Percentiles rank a stretch among this genome's conserved stretches.
These are phyloP conservation scores for Nephrotoma appendiculata DNA, from an alignment of 2,888 invertebrate species.

Conservation along the genomic window DNA sequence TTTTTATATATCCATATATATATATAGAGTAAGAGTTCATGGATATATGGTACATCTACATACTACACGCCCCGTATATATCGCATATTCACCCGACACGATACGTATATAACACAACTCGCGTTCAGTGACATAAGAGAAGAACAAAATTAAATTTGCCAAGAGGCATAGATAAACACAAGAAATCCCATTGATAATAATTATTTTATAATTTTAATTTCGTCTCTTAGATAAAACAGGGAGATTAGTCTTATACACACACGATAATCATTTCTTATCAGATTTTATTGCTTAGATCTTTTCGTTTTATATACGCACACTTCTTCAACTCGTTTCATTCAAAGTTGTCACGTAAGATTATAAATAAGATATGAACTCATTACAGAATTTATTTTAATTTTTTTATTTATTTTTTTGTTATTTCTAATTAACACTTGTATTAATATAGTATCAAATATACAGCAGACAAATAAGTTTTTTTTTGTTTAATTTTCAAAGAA, in stretches of 20 bases:
- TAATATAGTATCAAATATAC: neutral
- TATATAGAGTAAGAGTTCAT: neutral
- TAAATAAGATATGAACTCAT: neutral
- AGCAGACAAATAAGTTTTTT: neutral
- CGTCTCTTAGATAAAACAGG: neutral
- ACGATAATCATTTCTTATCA: neutral
- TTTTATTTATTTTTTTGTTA: neutral
- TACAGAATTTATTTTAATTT: neutral
- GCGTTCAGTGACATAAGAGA: neutral
- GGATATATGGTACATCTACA: neutral
- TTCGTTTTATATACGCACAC: neutral
- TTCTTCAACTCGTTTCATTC: neutral
- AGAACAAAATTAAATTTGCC: neutral
- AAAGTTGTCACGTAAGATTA: neutral
- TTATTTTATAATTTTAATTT: neutral
- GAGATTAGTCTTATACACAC: neutral
- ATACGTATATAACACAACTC: too few species aligned
- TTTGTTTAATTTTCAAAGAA: neutral
- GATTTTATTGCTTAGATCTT: neutral
- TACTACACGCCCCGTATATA: neutral
- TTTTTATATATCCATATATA: neutral
- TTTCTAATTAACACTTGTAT: neutral
- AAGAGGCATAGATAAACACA: neutral
- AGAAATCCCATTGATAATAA: neutral
- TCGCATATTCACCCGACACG: neutral